These are phyloP conservation scores for Diabrotica balteata DNA, from an alignment of 2,888 invertebrate species.

Conservation along the genomic window DNA sequence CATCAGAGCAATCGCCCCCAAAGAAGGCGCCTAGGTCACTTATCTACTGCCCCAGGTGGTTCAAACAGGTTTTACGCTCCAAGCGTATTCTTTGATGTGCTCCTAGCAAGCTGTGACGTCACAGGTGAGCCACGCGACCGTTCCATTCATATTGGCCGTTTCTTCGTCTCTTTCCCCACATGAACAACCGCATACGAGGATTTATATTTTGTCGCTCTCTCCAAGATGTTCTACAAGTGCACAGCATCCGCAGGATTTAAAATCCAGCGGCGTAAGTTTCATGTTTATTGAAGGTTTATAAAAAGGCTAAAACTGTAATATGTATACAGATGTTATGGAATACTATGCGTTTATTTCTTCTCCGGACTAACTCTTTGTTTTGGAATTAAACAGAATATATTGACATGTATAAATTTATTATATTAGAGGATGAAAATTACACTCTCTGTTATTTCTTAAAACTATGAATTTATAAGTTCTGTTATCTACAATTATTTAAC, in stretches of 20 bases:
- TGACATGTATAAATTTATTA: no score
- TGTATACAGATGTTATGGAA: no score
- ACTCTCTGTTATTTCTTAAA: no score
- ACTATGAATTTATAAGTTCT: no score
- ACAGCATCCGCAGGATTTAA: constrained; percentile 12
- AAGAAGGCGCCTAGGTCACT: constrained; percentile 35
- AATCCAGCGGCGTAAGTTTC: neutral
- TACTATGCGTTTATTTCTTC: no score
- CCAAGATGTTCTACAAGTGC: constrained; percentile 2
- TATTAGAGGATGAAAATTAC: no score
- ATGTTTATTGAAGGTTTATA: no score
- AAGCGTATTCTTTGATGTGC: constrained; percentile 12
- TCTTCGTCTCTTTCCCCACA: constrained; percentile 14
- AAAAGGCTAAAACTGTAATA: no score
- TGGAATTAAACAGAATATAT: no score
- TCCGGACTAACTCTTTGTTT: no score
- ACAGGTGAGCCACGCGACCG: constrained; percentile 50
- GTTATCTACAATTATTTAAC: no score
- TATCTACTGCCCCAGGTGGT: constrained; percentile 45
- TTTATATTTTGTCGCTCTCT: constrained; percentile 11
- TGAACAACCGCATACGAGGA: neutral
- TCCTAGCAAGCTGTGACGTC: constrained; percentile 41
- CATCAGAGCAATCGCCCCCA: constrained; percentile 8
- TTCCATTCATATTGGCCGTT: constrained; percentile 47
- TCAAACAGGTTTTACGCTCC: constrained; percentile 45